Evolutionary conservation across 2,888 invertebrate genomes (phyloP).

Genomic region (Schizotus pectinicornis): DNA sequence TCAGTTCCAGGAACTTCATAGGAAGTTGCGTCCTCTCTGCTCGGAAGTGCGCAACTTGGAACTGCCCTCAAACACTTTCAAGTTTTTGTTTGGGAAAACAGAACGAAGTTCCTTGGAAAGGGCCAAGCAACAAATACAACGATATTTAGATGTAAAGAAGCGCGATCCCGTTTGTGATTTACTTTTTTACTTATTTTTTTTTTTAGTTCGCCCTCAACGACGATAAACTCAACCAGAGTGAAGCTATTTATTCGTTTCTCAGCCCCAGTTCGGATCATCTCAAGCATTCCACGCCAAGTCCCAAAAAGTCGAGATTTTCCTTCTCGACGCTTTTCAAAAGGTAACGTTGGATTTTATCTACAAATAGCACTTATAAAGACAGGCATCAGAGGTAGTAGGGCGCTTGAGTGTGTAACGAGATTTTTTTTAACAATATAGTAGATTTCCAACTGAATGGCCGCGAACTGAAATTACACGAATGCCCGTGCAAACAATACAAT

Average conservation of each 20-base stretch:
- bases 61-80: slow-evolving; percentile 81
- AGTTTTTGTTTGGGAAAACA: slow-evolving; percentile 82
- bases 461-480: no score
- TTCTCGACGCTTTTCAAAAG: slow-evolving; percentile 86
- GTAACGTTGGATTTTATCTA: slow-evolving; percentile 54
- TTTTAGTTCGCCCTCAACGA: slow-evolving; percentile 85
- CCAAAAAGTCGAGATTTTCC: slow-evolving; percentile 87
- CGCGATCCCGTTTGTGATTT: slow-evolving; percentile 6
- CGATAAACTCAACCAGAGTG: slow-evolving; percentile 85
- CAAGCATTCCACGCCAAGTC: slow-evolving; percentile 76
- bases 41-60: slow-evolving; percentile 82
- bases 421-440: no score
- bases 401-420: no score
- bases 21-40: slow-evolving; percentile 82
- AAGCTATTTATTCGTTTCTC: slow-evolving; percentile 89
- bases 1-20: slow-evolving; percentile 79
- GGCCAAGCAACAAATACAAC: slow-evolving; percentile 82
- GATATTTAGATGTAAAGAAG: slow-evolving; percentile 78
- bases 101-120: slow-evolving; percentile 82
- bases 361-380: no score
- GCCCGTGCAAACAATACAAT: no score
- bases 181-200: slow-evolving; percentile 8
- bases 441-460: no score
- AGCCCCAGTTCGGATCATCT: slow-evolving; percentile 90
- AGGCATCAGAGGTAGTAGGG: no score